Base-by-base conservation (phyloP, 2,797 vertebrate species). In the Stomatorhinus walkeri region DNA sequence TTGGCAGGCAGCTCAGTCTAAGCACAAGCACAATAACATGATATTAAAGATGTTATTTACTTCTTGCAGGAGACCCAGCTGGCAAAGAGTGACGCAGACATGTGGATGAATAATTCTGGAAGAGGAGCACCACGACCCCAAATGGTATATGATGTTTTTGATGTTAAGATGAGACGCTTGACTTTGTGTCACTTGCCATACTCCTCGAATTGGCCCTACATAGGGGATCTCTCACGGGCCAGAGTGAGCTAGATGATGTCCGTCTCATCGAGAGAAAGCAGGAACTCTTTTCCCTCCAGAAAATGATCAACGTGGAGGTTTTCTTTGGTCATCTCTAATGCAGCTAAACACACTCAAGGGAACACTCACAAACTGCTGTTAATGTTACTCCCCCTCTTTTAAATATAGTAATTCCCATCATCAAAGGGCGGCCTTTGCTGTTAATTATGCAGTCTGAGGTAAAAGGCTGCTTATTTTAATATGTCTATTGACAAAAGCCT, bases 381-480 rank as follows among this genome's bases (percentile, higher is more conserved):
- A 68, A 32, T 32, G 28, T 0, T 0, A 32, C 28, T 32, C 28
- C 28, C 28, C 28, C 28, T 32, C 28, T 32, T 32, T 32, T 32
- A 32, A 32, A 32, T 32, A 32, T 32, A 32, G 28, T 32, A 32
- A 32, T 32, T 32, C 28, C 28, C 28, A 32, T 32, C 28, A 32
- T 32, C 28, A 32, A 32, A 43, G 36, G 88, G 59, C 22, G 48
- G 64, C 56, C 46, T 86, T 86, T 24, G 64, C 61, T 51, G 54
- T 43, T 49, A 86, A 89, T 40, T 40, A 52, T 59, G 19, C 88
- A 28, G 36, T 32, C 22, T 22, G 54, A 49, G 16, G 46, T 24
- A 89, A 68, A 52, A 89, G 19, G 24, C 81, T 49, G 48, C 40
- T 49, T 51, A 36, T 87, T 87, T 87, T 56, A 87, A 68, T 48